These are phyloP conservation scores for Fistularia tabacaria DNA, from an alignment of 2,797 vertebrate species.

Conservation along the genomic window DNA sequence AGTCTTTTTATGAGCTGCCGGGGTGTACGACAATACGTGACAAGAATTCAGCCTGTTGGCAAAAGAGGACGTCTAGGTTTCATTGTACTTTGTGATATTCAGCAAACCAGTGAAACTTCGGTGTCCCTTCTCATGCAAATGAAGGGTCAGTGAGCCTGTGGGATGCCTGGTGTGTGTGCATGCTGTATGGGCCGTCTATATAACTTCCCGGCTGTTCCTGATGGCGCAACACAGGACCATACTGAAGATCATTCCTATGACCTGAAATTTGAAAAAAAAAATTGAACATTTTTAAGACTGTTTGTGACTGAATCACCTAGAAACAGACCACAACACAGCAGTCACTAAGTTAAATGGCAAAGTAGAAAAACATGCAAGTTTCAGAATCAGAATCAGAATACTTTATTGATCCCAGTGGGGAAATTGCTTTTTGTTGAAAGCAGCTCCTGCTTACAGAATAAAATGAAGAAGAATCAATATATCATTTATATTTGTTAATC, in stretches of 20 bases:
- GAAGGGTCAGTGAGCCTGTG: constrained; percentile 11
- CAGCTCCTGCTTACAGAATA: too few relatives aligned
- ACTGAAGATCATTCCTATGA: constrained; percentile 97
- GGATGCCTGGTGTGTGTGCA: constrained; percentile 3
- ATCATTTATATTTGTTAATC: too few relatives aligned
- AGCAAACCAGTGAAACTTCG: constrained; percentile 28
- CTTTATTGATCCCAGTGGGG: too few relatives aligned
- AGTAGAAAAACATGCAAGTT: too few relatives aligned
- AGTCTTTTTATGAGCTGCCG: too few relatives aligned
- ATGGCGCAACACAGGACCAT: constrained; percentile 97
- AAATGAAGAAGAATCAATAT: too few relatives aligned
- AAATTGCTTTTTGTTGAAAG: too few relatives aligned
- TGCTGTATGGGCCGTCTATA: constrained; percentile 68
- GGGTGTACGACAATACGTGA: too few relatives aligned
- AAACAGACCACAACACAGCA: not conserved
- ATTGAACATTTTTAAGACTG: not conserved
- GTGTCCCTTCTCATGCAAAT: constrained; percentile 31
- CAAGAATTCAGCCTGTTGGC: too few relatives aligned
- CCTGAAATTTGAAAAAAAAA: constrained; percentile 68
- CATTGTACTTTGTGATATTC: constrained; percentile 13
- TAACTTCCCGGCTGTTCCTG: constrained; percentile 89
- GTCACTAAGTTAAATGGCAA: too few relatives aligned
- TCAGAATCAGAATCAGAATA: too few relatives aligned
- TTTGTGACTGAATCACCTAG: too few relatives aligned
- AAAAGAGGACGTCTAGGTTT: constrained; percentile 16